Conservation (phyloP, 2,888 invertebrate genomes). For the Drosophila ezoana region DNA sequence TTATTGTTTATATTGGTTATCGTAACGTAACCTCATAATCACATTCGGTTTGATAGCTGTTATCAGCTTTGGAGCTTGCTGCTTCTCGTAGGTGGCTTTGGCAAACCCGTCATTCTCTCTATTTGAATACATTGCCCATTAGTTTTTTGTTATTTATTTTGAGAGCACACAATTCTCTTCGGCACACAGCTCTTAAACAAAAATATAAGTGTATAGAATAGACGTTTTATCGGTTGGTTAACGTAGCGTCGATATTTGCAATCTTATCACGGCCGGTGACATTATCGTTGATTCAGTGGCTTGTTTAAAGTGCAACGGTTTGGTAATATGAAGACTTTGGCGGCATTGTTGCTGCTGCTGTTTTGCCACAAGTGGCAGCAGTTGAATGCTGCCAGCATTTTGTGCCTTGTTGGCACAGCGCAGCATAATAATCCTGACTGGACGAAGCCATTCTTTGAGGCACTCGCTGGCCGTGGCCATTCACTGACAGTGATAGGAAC, state of each 20-base stretch:
- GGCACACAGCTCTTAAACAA: conserved; percentile 1
- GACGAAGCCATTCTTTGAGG: conserved; percentile 53
- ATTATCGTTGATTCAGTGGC: conserved; percentile 49
- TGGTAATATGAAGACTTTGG: conserved; percentile 35
- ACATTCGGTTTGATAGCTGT: neutral
- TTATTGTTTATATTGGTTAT: no score
- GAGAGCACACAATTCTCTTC: conserved; percentile 9
- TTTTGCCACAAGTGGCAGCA: conserved; percentile 22
- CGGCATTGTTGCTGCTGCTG: conserved; percentile 4
- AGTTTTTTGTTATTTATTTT: conserved; percentile 6
- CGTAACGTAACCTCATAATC: no score
- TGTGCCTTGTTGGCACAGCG: conserved; percentile 59
- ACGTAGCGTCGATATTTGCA: neutral
- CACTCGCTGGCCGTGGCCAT: conserved; percentile 56
- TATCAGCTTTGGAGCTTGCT: conserved; percentile 21
- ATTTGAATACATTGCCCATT: neutral
- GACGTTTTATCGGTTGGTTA: conserved; percentile 1
- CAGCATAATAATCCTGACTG: conserved; percentile 62
- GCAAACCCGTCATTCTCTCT: neutral
- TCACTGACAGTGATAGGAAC: conserved; percentile 46
- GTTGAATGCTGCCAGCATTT: conserved; percentile 52
- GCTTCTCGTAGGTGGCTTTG: conserved; percentile 15
- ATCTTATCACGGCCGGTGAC: conserved; percentile 39
- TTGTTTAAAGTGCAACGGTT: neutral
- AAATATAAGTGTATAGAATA: neutral